Evolutionary conservation across 1,140 invertebrate genomes (phyloP), one percentile per base, ranked within the genome.

Genomic region (Daktulosphaira vitifoliae): DNA sequence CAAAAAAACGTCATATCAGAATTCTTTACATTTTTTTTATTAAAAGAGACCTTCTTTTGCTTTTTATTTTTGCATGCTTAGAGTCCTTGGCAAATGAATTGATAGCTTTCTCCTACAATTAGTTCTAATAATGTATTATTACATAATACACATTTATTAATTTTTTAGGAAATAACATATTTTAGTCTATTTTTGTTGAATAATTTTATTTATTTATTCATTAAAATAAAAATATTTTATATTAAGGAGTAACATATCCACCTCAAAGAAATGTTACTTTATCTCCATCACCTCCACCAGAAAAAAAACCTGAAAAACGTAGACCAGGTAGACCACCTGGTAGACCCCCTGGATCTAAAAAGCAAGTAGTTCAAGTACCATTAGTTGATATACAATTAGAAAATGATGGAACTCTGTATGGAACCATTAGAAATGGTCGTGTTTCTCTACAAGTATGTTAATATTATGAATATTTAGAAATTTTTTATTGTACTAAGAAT

Each of bases 371-470:
- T 52, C 39, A 68, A 66, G 59, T 69, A 51, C 68, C 70, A 65
- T 52, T 76, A 20, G 74, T 79, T 0, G 80, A 81, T 50, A 74
- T 74, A 38, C 71, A 79, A 11, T 71, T 75, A 65, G 83, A 83
- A 69, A 90, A 92, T 76, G 90, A 92, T 71, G 82, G 84, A 71
- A 88, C 85, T 72, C 79, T 92, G 7, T 93, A 92, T 74, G 86
- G 82, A 70, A 84, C 89, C 33, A 84, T 93, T 48, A 81, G 83
- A 64, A 87, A 85, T 70, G 90, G 89, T 48, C 85, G 87, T 70
- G 81, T 82, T 48, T 82, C 87, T 4, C 80, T 93, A 18, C 87
- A 86, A 70, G 86, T 86, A 16, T 22, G 49, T n/a, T 26, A 23
- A 20, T 16, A 6, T n/a, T 9, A 39, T 8, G n/a, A 39, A n/a